A percentile compares a stretch with the other conserved stretches of the same genome.
Evolutionary conservation across 2,888 invertebrate genomes (phyloP).

Genomic region (Yponomeuta cagnagella): DNA sequence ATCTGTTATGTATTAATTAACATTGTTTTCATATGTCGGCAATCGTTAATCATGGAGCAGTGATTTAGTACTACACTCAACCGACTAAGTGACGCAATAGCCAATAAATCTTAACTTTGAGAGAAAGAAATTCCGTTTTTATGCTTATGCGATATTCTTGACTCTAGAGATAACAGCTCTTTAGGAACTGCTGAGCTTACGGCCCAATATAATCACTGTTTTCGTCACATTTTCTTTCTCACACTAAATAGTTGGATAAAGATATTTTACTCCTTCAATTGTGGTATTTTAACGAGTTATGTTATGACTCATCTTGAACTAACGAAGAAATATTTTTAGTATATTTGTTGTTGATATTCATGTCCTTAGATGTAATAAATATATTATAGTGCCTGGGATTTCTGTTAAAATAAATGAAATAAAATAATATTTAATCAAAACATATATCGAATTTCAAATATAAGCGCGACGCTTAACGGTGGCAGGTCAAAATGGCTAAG

Average conservation of each 20-base stretch:
- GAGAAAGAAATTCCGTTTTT: constrained; percentile 66
- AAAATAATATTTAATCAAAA: too few relatives aligned
- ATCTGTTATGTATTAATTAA: constrained; percentile 21
- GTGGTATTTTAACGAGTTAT: too few relatives aligned
- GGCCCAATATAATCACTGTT: constrained; percentile 23
- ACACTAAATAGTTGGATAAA: not conserved
- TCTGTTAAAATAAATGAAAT: too few relatives aligned
- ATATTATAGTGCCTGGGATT: too few relatives aligned
- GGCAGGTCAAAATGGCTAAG: too few relatives aligned
- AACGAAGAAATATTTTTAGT: too few relatives aligned
- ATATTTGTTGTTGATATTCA: too few relatives aligned
- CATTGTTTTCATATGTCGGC: constrained; percentile 49
- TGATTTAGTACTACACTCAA: constrained; percentile 66
- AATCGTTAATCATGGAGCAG: constrained; percentile 54
- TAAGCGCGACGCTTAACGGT: too few relatives aligned
- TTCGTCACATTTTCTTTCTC: not conserved
- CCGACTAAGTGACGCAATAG: constrained; percentile 58
- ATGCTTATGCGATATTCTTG: constrained; percentile 59
- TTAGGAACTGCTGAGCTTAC: constrained; percentile 57
- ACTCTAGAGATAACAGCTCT: constrained; percentile 54
- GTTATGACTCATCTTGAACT: too few relatives aligned
- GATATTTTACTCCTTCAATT: too few relatives aligned
- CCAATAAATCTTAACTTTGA: constrained; percentile 70
- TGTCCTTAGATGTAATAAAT: too few relatives aligned
- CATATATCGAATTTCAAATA: too few relatives aligned